These are phyloP conservation scores for Achlya flavicornis DNA, from an alignment of 2,888 invertebrate species.

Conservation along the genomic window DNA sequence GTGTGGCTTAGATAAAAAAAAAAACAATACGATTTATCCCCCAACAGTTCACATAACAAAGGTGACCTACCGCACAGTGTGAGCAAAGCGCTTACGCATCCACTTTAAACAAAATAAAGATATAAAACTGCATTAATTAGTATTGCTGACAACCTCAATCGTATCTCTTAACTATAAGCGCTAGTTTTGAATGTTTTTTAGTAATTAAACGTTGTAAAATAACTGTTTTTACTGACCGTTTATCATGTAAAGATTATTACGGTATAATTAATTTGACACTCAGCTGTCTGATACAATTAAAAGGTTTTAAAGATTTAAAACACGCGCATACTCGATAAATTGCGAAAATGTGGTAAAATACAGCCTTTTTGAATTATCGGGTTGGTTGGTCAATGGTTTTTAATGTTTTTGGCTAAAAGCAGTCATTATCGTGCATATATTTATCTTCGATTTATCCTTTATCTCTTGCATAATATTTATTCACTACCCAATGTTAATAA, in stretches of 20 bases:
- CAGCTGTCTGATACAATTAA: conserved; percentile 30
- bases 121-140: conserved; percentile 1
- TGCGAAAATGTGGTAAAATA: conserved; percentile 8
- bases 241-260: conserved; percentile 25
- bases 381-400: not conserved
- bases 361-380: conserved; percentile 2
- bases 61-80: conserved; percentile 7
- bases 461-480: not conserved
- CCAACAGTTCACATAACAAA: not conserved
- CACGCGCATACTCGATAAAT: not conserved
- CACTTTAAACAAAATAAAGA: conserved; percentile 12
- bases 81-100: conserved; percentile 2
- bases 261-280: conserved; percentile 34
- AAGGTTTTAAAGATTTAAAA: conserved; percentile 24
- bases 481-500: too few species aligned
- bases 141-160: not conserved
- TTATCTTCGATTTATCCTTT: not conserved
- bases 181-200: not conserved
- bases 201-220: not conserved
- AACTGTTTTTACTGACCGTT: conserved; percentile 2
- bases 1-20: too few species aligned
- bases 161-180: not conserved
- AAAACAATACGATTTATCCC: too few species aligned
- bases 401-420: conserved; percentile 2
- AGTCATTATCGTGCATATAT: not conserved